These are phyloP conservation scores for Chelidonichthys spinosus DNA, from an alignment of 2,797 vertebrate species.

Conservation along the genomic window DNA sequence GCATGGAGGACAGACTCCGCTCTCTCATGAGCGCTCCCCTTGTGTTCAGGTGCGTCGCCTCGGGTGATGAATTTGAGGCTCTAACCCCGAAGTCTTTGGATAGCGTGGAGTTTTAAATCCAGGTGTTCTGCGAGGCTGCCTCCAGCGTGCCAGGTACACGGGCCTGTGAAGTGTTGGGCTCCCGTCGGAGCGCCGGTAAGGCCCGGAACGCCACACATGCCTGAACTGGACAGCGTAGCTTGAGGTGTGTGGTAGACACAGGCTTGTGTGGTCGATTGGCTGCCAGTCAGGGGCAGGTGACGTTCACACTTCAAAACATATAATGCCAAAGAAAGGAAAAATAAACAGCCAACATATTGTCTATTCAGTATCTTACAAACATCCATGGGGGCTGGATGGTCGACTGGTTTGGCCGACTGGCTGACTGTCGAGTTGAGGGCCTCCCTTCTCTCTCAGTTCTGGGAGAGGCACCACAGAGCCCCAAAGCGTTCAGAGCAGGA, in stretches of 20 bases:
- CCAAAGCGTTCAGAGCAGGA: constrained; percentile 47
- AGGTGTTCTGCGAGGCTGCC: constrained; percentile 7
- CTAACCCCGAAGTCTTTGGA: constrained; percentile 24
- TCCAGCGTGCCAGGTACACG: not conserved
- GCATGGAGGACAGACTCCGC: not conserved
- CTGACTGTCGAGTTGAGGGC: constrained; percentile 37
- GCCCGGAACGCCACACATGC: constrained; percentile 10
- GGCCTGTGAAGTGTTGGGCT: constrained; percentile 4
- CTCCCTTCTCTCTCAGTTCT: constrained; percentile 56
- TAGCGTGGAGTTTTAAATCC: not conserved
- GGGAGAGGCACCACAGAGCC: constrained; percentile 74
- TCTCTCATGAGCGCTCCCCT: not conserved
- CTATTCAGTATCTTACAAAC: constrained; percentile 29
- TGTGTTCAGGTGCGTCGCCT: constrained; percentile 4
- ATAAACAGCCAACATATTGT: constrained; percentile 38
- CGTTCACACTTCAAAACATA: constrained; percentile 50
- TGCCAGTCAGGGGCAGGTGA: constrained; percentile 34
- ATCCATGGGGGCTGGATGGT: constrained; percentile 46
- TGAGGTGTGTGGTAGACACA: constrained; percentile 19
- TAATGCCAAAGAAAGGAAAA: constrained; percentile 43
- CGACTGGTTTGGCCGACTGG: constrained; percentile 8
- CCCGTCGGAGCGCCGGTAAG: constrained; percentile 27
- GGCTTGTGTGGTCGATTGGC: constrained; percentile 39
- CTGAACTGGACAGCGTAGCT: constrained; percentile 25
- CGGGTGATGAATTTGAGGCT: constrained; percentile 17